Conservation (phyloP, 2,888 invertebrate species). For the Nephrotoma guestfalica region DNA sequence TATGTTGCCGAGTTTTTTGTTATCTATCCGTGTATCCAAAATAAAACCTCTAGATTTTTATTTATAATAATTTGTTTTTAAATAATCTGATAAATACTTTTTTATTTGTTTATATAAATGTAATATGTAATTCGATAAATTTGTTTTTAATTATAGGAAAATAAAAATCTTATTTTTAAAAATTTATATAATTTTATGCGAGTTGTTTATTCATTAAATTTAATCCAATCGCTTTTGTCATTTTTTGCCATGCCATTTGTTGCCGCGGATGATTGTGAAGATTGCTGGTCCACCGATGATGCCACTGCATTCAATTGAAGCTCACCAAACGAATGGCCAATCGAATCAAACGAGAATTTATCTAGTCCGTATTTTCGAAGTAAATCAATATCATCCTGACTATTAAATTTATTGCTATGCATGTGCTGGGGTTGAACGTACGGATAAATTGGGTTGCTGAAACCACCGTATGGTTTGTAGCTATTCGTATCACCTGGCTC, state of each 20-base stretch:
- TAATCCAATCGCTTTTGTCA: background rate
- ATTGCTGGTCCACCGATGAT: background rate
- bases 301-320: background rate
- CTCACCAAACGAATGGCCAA: background rate
- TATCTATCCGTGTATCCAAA: background rate
- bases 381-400: constrained; percentile 30
- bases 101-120: background rate
- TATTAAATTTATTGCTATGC: constrained; percentile 18
- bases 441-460: constrained; percentile 35
- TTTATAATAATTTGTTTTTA: background rate
- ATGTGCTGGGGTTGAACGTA: constrained; percentile 36
- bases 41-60: background rate
- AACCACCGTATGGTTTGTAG: constrained; percentile 8
- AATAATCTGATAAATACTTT: background rate
- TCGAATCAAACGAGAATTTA: constrained; percentile 20
- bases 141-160: background rate
- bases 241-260: background rate
- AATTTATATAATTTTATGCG: background rate
- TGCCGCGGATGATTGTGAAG: background rate
- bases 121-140: background rate
- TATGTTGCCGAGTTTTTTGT: background rate
- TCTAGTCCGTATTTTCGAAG: constrained; percentile 31
- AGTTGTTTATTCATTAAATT: background rate
- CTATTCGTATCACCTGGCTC: background rate
- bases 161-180: background rate